Conservation (phyloP, 2,888 invertebrate genomes). For the Leptopilina myrica region DNA sequence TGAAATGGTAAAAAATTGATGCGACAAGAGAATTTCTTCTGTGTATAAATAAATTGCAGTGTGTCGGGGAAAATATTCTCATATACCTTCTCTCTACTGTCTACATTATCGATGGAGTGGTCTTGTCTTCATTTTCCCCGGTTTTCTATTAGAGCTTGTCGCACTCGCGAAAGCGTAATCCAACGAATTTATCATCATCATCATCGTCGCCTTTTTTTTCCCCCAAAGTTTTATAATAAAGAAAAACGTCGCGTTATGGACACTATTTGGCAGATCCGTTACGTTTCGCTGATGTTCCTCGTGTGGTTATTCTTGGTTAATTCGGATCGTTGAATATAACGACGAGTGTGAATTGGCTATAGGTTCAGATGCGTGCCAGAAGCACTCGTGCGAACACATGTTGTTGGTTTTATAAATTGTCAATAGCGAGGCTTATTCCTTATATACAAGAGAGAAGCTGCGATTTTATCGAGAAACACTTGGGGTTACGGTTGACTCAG, state of each 20-base stretch:
- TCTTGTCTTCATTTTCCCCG: constrained; percentile 43
- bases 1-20: neutral
- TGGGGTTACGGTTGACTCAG: constrained; percentile 49
- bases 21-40: neutral
- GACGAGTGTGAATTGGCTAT: neutral
- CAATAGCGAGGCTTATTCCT: constrained; percentile 44
- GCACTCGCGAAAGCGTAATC: constrained; percentile 34
- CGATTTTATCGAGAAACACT: constrained; percentile 43
- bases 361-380: constrained; percentile 26
- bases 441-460: constrained; percentile 41
- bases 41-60: neutral
- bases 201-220: constrained; percentile 12
- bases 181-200: constrained; percentile 19
- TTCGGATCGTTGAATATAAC: constrained; percentile 9
- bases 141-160: constrained; percentile 44
- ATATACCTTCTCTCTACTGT: no score
- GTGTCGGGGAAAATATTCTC: neutral
- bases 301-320: constrained; percentile 1
- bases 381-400: constrained; percentile 45
- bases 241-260: constrained; percentile 36
- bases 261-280: constrained; percentile 10
- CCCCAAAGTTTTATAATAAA: constrained; percentile 19
- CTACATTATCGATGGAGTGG: constrained; percentile 45
- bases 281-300: constrained; percentile 18
- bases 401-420: constrained; percentile 52